phyloP scores from a whole-genome alignment of 1,140 invertebrate genomes.

The Achroia grisella region DNA sequence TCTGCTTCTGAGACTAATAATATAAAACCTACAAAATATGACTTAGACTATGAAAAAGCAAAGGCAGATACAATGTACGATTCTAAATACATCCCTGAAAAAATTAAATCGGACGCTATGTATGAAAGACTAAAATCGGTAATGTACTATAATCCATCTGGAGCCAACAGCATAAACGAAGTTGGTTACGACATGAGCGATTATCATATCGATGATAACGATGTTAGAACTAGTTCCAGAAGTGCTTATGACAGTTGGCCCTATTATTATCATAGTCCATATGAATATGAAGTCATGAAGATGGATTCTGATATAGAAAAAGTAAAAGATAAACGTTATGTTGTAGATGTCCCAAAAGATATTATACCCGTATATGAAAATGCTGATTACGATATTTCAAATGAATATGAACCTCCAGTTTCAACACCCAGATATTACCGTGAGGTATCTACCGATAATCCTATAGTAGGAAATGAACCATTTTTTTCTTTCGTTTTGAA shows the following conservation, averaged over 20 bases:
- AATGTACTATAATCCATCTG: slow-evolving; percentile 19
- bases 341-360: slow-evolving; percentile 13
- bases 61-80: slow-evolving; percentile 15
- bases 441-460: slow-evolving; percentile 28
- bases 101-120: slow-evolving; percentile 13
- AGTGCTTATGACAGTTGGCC: slow-evolving; percentile 40
- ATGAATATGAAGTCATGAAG: slow-evolving; percentile 38
- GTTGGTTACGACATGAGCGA: slow-evolving; percentile 15
- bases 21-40: background rate
- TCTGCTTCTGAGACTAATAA: too few relatives aligned
- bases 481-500: slow-evolving; percentile 50
- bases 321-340: slow-evolving; percentile 45
- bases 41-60: slow-evolving; percentile 16
- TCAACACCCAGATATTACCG: background rate
- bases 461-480: slow-evolving; percentile 38
- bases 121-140: slow-evolving; percentile 24
- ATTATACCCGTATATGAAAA: slow-evolving; percentile 48
- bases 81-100: slow-evolving; percentile 13
- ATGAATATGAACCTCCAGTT: background rate
- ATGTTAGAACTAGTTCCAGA: slow-evolving; percentile 37
- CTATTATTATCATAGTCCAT: slow-evolving; percentile 34
- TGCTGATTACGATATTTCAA: slow-evolving; percentile 12
- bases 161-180: slow-evolving; percentile 8
- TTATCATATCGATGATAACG: slow-evolving; percentile 38
- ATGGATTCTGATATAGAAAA: slow-evolving; percentile 31